Base-by-base conservation (phyloP, 2,797 vertebrate species). In the Anabas testudineus region DNA sequence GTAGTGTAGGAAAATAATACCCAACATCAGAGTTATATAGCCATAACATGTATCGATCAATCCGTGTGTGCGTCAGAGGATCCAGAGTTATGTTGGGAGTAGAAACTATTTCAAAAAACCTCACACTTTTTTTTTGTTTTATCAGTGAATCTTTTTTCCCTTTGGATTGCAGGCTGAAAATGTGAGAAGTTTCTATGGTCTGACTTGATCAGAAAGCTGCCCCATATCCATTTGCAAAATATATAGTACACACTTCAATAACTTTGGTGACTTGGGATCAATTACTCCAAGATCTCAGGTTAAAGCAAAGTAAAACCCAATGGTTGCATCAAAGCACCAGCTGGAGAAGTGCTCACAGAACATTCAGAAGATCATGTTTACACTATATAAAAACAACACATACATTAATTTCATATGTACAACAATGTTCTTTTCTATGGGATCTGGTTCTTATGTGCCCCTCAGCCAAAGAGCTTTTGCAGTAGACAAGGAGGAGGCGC, bases 401-500 rank as follows among this genome's bases (percentile, higher is more conserved):
- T n/a, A 30, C 6, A 36, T 36, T 36, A 5, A n/a, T 34, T 36
- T 10, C 13, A 36, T 39, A 14, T 42, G 15, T n/a, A 7, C 2
- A 19, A 15, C 1, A 34, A 10, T 47, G 7, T 32, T 2, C 32
- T 24, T 21, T 5, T 15, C 18, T 3, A 10, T 30, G 18, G 28
- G 43, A 48, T 54, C 22, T 67, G 15, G 69, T 67, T 69, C 59
- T 46, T 43, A 2, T 66, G 21, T 62, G 46, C 69, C 43, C 41
- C 28, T 53, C 48, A 57, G 45, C 39, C 58, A 52, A 39, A 36
- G 47, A 30, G 62, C 1, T 15, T 71, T 85, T 49, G 16, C 13
- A 37, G 42, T 30, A 7, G 37, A 65, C 26, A 53, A 49, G 42
- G 21, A 41, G 56, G 67, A 68, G 78, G 78, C 67, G 80, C 90